Base-by-base conservation (phyloP, 2,797 vertebrate genomes). In the Protosalanx chinensis region DNA sequence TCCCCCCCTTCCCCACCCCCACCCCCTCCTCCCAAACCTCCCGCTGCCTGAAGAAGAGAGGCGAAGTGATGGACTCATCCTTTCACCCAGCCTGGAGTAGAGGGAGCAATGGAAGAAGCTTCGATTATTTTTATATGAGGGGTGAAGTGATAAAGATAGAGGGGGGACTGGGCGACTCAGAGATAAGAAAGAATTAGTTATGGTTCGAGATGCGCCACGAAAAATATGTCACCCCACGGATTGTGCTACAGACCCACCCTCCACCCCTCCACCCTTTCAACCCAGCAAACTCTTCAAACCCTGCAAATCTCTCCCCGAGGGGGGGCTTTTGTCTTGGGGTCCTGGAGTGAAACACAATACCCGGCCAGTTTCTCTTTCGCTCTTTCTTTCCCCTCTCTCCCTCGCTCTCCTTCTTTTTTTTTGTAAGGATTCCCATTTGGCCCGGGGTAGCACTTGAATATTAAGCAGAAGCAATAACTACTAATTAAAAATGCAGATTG, bases 401-500 rank as follows among this genome's bases (percentile, higher is more conserved):
- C 68, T 64, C 70, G 63, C 79, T 68, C 73, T 30, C 78, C 82
- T 69, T 59, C 73, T 77, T 83, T 85, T 88, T 88, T 82, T 85
- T 84, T 84, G 85, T 90, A 87, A 91, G 90, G 91, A 92, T 93
- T 93, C 91, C 92, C 92, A 93, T 92, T 93, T 93, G 91, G 92
- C 92, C 92, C 72, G 87, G 88, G 91, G 92, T 91, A 90, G 91
- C 92, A 92, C 91, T 93, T 93, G 92, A 93, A 94, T 93, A 93
- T 93, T 93, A 93, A 93, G 92, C 92, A 93, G 91, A 92, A 88
- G 93, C 92, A 93, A 93, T 93, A 94, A 93, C 92, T 87, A 90
- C 93, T 93, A 93, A 93, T 94, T 94, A 93, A 94, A 93, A 93
- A 93, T 93, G 92, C 92, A 93, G 92, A 93, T 93, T 93, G 92